Percentiles rank a stretch among this genome's conserved stretches.
These are phyloP conservation scores for Meteorus sp. DNA, from an alignment of 1,140 invertebrate species.

Conservation along the genomic window DNA sequence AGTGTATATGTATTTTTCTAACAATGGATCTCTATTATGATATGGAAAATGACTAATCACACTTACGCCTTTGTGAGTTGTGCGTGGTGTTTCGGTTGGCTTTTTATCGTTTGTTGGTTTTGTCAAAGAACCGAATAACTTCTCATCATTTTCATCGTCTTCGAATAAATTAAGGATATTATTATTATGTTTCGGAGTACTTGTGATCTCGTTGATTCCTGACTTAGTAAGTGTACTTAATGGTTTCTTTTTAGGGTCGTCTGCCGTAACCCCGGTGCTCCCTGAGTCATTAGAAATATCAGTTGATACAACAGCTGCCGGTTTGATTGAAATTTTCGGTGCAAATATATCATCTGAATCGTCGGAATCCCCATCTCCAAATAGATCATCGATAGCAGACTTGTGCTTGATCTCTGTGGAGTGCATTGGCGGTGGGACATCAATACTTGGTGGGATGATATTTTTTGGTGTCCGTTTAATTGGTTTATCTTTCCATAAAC, in stretches of 20 bases:
- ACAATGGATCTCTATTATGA: no score
- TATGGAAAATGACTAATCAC: constrained; percentile 8
- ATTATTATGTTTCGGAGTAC: constrained; percentile 38
- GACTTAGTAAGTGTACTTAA: no score
- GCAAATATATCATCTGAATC: constrained; percentile 54
- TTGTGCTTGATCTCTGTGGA: constrained; percentile 48
- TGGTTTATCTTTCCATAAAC: constrained; percentile 43
- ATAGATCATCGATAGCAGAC: constrained; percentile 54
- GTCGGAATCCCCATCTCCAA: constrained; percentile 52
- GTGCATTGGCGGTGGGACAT: constrained; percentile 51
- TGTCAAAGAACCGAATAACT: constrained; percentile 37
- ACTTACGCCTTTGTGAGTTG: constrained; percentile 31
- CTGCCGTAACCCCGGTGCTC: no score
- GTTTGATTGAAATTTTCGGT: constrained; percentile 26
- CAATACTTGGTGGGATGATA: constrained; percentile 52
- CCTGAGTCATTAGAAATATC: no score
- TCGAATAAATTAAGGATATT: constrained; percentile 40
- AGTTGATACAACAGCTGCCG: not conserved
- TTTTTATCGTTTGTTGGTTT: constrained; percentile 31
- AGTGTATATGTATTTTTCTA: no score
- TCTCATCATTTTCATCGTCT: constrained; percentile 36
- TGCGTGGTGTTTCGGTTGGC: constrained; percentile 27
- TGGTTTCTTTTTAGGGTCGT: no score
- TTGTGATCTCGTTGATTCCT: constrained; percentile 37
- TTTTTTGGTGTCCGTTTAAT: constrained; percentile 40